Evolutionary conservation across 1,140 invertebrate species (phyloP).

Genomic region (Plodia interpunctella): DNA sequence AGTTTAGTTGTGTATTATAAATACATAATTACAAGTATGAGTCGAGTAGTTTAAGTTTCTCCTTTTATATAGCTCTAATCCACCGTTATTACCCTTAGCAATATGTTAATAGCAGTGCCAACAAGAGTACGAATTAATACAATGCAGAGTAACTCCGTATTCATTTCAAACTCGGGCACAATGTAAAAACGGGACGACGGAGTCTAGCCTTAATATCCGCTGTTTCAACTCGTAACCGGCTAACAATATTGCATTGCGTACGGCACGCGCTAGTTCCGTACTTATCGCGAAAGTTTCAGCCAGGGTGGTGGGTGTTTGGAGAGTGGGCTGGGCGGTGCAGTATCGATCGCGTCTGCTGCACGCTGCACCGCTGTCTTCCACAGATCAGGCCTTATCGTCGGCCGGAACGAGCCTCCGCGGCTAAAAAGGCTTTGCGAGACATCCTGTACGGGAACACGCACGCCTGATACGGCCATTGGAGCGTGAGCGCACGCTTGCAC

Average conservation of each 20-base stretch:
- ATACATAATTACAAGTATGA: not conserved
- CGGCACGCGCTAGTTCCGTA: slow-evolving; percentile 72
- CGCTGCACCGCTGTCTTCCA: slow-evolving; percentile 70
- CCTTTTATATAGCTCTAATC: not conserved
- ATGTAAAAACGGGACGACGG: slow-evolving; percentile 59
- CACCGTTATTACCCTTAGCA: slow-evolving; percentile 11
- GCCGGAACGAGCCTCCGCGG: slow-evolving; percentile 52
- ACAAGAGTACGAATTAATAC: slow-evolving; percentile 43
- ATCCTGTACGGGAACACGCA: slow-evolving; percentile 46
- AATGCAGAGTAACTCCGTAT: slow-evolving; percentile 48
- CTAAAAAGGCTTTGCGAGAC: slow-evolving; percentile 64
- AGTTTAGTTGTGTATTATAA: no score
- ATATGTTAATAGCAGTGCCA: slow-evolving; percentile 13
- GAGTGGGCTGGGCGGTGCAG: slow-evolving; percentile 44
- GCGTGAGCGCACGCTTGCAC: slow-evolving; percentile 43
- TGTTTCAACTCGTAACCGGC: slow-evolving; percentile 72
- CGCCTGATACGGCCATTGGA: slow-evolving; percentile 35
- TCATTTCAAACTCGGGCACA: slow-evolving; percentile 54
- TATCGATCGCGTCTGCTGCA: slow-evolving; percentile 74
- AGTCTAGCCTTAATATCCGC: slow-evolving; percentile 70
- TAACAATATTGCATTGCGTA: slow-evolving; percentile 76
- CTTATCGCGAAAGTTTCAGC: slow-evolving; percentile 75
- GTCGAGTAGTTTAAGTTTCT: not conserved
- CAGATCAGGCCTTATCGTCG: slow-evolving; percentile 74
- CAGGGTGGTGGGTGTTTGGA: slow-evolving; percentile 23